Evolutionary conservation across 2,888 invertebrate genomes (phyloP).

Genomic region (Deilephila porcellus): DNA sequence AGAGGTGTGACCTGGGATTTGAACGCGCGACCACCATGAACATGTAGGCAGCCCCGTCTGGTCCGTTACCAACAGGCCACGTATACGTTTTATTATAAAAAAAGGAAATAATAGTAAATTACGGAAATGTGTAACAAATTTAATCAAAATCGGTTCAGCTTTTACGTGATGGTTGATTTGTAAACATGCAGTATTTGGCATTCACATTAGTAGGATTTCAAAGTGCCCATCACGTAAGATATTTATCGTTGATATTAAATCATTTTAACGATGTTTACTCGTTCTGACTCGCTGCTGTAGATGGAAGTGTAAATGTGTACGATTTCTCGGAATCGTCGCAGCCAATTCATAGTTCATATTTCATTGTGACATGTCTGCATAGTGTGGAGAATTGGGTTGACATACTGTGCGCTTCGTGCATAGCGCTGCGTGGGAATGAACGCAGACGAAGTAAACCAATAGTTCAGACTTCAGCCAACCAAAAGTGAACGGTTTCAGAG

Average conservation of each 20-base stretch:
- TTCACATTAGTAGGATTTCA: conserved; percentile 9
- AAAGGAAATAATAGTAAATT: not conserved
- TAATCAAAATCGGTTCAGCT: not conserved
- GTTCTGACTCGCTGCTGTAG: not conserved
- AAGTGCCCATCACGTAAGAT: not conserved
- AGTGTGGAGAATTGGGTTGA: conserved; percentile 35
- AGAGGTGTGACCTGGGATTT: no score
- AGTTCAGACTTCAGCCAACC: conserved; percentile 10
- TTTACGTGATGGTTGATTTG: not conserved
- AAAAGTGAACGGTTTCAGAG: conserved; percentile 52
- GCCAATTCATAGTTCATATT: conserved; percentile 19
- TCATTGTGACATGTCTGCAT: conserved; percentile 42
- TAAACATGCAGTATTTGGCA: not conserved
- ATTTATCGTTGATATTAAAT: conserved; percentile 13
- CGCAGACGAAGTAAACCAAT: not conserved
- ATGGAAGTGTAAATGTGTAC: not conserved
- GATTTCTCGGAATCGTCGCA: conserved; percentile 15
- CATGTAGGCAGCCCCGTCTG: no score
- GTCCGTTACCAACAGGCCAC: no score
- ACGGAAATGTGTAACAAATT: not conserved
- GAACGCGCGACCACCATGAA: no score
- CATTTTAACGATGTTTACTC: conserved; percentile 12
- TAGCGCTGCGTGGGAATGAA: not conserved
- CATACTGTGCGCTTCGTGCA: conserved; percentile 34
- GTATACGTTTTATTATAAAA: no score